Conservation (phyloP, 2,113 vertebrate genomes). For the Ranitomeya variabilis region DNA sequence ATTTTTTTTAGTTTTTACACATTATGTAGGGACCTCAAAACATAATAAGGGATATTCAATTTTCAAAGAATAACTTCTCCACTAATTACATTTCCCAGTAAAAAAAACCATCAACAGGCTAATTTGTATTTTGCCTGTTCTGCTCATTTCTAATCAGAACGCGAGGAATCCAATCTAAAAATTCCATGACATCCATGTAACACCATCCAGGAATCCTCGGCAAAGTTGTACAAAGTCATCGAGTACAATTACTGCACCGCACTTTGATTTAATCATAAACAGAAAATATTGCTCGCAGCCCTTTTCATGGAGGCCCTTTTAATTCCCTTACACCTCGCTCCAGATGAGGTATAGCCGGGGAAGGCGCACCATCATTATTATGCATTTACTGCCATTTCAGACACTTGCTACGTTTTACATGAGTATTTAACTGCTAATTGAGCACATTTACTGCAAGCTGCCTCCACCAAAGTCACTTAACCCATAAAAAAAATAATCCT, state of each 20-base stretch:
- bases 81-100: too few species aligned
- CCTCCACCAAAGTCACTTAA: slow-evolving; percentile 13
- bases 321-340: slow-evolving; percentile 25
- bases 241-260: slow-evolving; percentile 18
- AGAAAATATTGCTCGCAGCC: slow-evolving; percentile 43
- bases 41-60: too few species aligned
- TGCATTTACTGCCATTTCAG: slow-evolving; percentile 45
- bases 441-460: slow-evolving; percentile 37
- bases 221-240: slow-evolving; percentile 36
- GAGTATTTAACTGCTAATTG: slow-evolving; percentile 36
- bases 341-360: slow-evolving; percentile 33
- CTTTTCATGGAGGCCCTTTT: slow-evolving; percentile 35
- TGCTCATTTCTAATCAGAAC: too few species aligned
- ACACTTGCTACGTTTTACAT: slow-evolving; percentile 37
- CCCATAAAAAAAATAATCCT: not conserved
- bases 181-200: not conserved
- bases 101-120: too few species aligned
- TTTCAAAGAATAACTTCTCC: too few species aligned
- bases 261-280: slow-evolving; percentile 39
- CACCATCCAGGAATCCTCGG: not conserved
- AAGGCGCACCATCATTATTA: slow-evolving; percentile 36
- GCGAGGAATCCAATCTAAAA: not conserved
- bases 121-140: too few species aligned
- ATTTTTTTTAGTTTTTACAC: too few species aligned
- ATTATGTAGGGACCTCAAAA: too few species aligned